Evolutionary conservation across 2,888 invertebrate genomes (phyloP), one percentile per base, ranked within the genome.

Genomic region (Ceraclea dissimilis): DNA sequence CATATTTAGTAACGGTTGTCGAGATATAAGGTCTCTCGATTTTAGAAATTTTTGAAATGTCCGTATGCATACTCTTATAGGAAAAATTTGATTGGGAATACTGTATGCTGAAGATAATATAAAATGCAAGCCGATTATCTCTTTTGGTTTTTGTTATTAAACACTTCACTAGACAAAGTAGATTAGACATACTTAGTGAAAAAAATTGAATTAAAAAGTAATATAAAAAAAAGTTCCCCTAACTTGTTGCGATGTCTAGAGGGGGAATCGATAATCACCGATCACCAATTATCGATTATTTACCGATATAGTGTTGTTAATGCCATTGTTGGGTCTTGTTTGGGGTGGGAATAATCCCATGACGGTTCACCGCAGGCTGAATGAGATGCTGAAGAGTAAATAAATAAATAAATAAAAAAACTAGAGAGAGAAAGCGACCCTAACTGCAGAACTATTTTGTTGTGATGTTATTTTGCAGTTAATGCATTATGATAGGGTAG

Each of bases 271-370:
- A 39, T 39, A 39, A 39, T 39, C 39, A 59, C 59, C 56, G 57
- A 59, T 55, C 52, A 59, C 52, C 57, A 47, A 61, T 61, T 54
- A 57, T 57, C 54, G 54, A 61, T 61, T 59, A 57, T 54, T 47
- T 22, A 21, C 50, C 54, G 44, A 49, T 56, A 33, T 33, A 20
- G 18, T 18, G 31, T 16, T 21, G 51, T 51, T 49, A 49, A 18
- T 8, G 11, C 19, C n/a, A n/a, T n/a, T 19, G 49, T 49, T 49
- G n/a, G 49, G 49, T 6, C 17, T 10, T 50, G 48, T 47, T 18
- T 20, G 55, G 55, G 55, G 55, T 55, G 55, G 39, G 55, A 50
- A 49, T 33, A 26, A 57, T 53, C 50, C 39, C 44, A 44, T 39
- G 31, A 51, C 51, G 56, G 56, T 39, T 51, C 44, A 48, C 56